Base-by-base conservation (phyloP, 2,888 invertebrate genomes). In the Mythimna lalbum region DNA sequence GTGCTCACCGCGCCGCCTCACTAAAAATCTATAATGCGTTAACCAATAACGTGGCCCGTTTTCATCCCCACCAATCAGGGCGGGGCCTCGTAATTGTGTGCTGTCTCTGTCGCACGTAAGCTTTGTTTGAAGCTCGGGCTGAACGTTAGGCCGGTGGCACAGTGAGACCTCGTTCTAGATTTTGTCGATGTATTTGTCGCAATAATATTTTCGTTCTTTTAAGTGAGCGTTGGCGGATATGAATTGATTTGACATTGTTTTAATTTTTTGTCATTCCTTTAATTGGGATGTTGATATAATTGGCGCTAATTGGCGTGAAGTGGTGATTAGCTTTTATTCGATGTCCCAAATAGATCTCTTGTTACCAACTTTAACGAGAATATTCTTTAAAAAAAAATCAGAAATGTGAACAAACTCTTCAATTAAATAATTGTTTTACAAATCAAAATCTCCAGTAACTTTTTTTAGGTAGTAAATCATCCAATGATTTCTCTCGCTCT, bases 11-110 rank as follows among this genome's bases (percentile, higher is more conserved):
- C 84, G 78, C 86, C 90, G 90, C 90, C 90, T 91, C 84, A 91
- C 91, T 92, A 93, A 95, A 95, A 95, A 95, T 95, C 95, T 90
- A 95, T 95, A 95, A 95, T 92, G 89, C 88, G 86, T 83, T 89
- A 85, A 84, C 95, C 95, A 95, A 95, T 95, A 92, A 94, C 92
- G 90, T 78, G 76, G 84, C 81, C 85, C 81, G 87, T 87, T 88
- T 87, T 86, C 86, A 90, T 90, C 94, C 95, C 94, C 93, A 89
- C 94, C 92, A 89, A 89, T 90, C 84, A 90, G 92, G 95, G 95
- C 95, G 95, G 91, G 90, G 94, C 91, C 79, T 83, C 80, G 81
- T 91, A 81, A 91, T 92, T 84, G 85, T 81, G 76, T 76, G 82
- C 88, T 89, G 87, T 95, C 95, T 91, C 93, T 92, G 90, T 95